phyloP scores from a whole-genome alignment of 2,888 invertebrate genomes.

The Meiosimyza platycephala region DNA sequence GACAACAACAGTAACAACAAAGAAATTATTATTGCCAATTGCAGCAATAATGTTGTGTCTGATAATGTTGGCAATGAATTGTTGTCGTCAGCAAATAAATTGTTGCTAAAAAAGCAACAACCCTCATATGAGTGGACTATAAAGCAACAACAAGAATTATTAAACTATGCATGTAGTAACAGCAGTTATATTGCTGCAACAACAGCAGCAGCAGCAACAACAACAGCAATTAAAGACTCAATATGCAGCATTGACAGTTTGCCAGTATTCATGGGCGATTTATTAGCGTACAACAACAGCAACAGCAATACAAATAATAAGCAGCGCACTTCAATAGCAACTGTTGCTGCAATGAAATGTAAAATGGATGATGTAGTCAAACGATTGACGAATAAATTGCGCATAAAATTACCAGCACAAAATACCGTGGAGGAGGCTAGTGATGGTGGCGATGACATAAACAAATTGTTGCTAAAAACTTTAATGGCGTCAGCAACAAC shows the following conservation, averaged over 20 bases:
- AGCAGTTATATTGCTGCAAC: not conserved
- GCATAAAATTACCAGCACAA: conserved; percentile 71
- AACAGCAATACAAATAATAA: not conserved
- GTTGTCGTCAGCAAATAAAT: not conserved
- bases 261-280: too few relatives aligned
- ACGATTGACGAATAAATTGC: conserved; percentile 87
- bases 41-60: not conserved
- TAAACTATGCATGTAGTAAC: not conserved
- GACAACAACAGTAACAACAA: not conserved
- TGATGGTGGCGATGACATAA: not conserved
- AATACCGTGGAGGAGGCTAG: too few relatives aligned
- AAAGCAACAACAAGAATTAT: not conserved
- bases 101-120: not conserved
- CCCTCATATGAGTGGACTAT: not conserved
- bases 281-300: not conserved
- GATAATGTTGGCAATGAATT: not conserved
- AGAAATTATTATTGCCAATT: not conserved
- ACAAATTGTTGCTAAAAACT: not conserved
- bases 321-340: not conserved
- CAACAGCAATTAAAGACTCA: not conserved
- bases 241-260: too few relatives aligned
- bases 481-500: not conserved
- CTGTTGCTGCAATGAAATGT: conserved; percentile 66
- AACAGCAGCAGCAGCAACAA: not conserved
- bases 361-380: conserved; percentile 94